A percentile compares a stretch with the other conserved stretches of the same genome.
Evolutionary conservation across 2,888 invertebrate species (phyloP).

Genomic region (Malachius bipustulatus): DNA sequence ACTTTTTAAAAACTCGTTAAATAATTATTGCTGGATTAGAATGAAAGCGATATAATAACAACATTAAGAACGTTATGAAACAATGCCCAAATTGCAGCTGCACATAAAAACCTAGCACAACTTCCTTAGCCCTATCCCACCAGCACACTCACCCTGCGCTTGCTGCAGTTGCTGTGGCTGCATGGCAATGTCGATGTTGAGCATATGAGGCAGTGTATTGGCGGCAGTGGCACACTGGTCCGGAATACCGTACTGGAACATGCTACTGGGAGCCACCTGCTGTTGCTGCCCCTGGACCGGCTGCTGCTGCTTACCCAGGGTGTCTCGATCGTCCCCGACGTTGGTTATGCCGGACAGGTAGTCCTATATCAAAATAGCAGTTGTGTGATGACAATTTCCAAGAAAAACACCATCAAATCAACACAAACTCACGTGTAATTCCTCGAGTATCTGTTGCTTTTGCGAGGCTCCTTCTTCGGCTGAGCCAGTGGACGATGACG

Average conservation of each 20-base stretch:
- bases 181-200: constrained; percentile 40
- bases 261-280: too few species aligned
- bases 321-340: constrained; percentile 57
- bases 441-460: constrained; percentile 59
- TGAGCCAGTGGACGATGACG: constrained; percentile 17
- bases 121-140: too few species aligned
- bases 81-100: too few species aligned
- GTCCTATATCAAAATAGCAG: constrained; percentile 37
- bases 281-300: constrained; percentile 28
- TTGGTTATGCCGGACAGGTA: too few species aligned
- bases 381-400: background rate
- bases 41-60: too few species aligned
- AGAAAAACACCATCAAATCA: constrained; percentile 7
- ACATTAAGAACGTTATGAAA: too few species aligned
- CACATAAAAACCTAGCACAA: too few species aligned
- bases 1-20: too few species aligned
- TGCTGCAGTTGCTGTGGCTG: constrained; percentile 34
- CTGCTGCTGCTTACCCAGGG: constrained; percentile 41
- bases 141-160: constrained; percentile 23
- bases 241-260: constrained; percentile 32
- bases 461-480: constrained; percentile 51
- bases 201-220: constrained; percentile 36
- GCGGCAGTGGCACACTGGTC: constrained; percentile 24
- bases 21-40: too few species aligned
- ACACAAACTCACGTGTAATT: constrained; percentile 39